A percentile compares a stretch with the other conserved stretches of the same genome.
These are phyloP conservation scores for Spodoptera exigua DNA, from an alignment of 2,888 invertebrate genomes.

Conservation along the genomic window DNA sequence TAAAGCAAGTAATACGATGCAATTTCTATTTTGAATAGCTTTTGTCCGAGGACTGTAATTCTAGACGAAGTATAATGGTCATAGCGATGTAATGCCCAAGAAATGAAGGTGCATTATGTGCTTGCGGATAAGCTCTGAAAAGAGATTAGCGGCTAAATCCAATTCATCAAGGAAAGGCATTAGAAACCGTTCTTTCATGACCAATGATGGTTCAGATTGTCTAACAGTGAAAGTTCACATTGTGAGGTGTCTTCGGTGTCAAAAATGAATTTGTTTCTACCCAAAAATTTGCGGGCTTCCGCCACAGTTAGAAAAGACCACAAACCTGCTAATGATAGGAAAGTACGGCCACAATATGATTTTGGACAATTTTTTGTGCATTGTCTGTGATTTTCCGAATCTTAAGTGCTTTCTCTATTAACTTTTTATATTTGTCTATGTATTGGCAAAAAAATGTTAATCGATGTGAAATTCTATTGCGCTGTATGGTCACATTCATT, in stretches of 20 bases:
- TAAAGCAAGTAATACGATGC: slow-evolving; percentile 22
- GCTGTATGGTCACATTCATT: slow-evolving; percentile 15
- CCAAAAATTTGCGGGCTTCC: slow-evolving; percentile 71
- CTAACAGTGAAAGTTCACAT: slow-evolving; percentile 80
- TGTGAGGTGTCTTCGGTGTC: slow-evolving; percentile 70
- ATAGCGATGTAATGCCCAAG: slow-evolving; percentile 28
- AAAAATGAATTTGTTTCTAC: slow-evolving; percentile 75
- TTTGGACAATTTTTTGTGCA: slow-evolving; percentile 68
- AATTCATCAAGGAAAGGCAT: slow-evolving; percentile 68
- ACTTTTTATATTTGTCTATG: slow-evolving; percentile 49
- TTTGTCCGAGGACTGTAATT: slow-evolving; percentile 32
- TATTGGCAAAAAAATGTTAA: slow-evolving; percentile 37
- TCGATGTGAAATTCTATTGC: slow-evolving; percentile 40
- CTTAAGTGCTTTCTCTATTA: slow-evolving; percentile 53
- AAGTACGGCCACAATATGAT: slow-evolving; percentile 73
- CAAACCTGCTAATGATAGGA: slow-evolving; percentile 82
- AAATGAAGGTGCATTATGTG: slow-evolving; percentile 40
- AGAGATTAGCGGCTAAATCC: slow-evolving; percentile 65
- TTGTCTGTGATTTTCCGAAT: slow-evolving; percentile 59
- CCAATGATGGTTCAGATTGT: slow-evolving; percentile 72
- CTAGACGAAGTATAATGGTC: slow-evolving; percentile 33
- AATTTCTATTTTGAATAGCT: slow-evolving; percentile 42
- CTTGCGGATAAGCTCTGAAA: slow-evolving; percentile 46
- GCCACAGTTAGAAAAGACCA: slow-evolving; percentile 72
- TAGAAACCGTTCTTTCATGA: slow-evolving; percentile 76